Evolutionary conservation across 2,797 vertebrate genomes (phyloP).

Genomic region (Channa striata): DNA sequence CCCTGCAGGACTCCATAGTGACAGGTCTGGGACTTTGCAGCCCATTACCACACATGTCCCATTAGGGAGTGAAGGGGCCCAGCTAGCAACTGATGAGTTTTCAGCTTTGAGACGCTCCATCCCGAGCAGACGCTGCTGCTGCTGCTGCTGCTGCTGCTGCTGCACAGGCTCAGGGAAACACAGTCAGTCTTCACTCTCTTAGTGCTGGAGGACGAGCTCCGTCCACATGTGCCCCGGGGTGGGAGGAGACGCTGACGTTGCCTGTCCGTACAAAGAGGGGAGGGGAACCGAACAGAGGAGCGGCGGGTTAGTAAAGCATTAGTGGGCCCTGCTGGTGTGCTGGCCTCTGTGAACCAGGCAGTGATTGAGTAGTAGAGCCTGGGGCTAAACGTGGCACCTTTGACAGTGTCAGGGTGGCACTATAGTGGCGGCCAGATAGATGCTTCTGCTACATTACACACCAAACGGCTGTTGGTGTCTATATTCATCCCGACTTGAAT

Average conservation of each 20-base stretch:
- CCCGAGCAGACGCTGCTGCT: slow-evolving; percentile 24
- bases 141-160: slow-evolving; percentile 20
- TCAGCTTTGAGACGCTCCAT: slow-evolving; percentile 24
- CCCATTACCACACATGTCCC: slow-evolving; percentile 66
- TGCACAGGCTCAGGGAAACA: slow-evolving; percentile 34
- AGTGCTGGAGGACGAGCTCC: slow-evolving; percentile 46
- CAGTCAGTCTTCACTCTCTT: slow-evolving; percentile 23
- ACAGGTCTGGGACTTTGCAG: slow-evolving; percentile 57
- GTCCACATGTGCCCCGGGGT: slow-evolving; percentile 33
- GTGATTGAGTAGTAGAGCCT: slow-evolving; percentile 70
- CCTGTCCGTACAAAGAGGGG: slow-evolving; percentile 33
- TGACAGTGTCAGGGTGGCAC: slow-evolving; percentile 75
- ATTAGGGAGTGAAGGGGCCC: slow-evolving; percentile 23
- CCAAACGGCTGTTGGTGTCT: slow-evolving; percentile 65
- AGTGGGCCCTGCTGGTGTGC: slow-evolving; percentile 68
- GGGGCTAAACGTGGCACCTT: slow-evolving; percentile 76
- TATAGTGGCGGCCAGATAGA: slow-evolving; percentile 60
- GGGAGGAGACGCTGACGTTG: slow-evolving; percentile 23
- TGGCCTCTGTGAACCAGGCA: slow-evolving; percentile 65
- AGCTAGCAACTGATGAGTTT: slow-evolving; percentile 24
- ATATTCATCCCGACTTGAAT: slow-evolving; percentile 61
- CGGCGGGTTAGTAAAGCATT: slow-evolving; percentile 55
- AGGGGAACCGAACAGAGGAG: neutral
- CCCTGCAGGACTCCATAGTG: slow-evolving; percentile 44
- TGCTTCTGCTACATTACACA: slow-evolving; percentile 78